Evolutionary conservation across 2,797 vertebrate genomes (phyloP).

Genomic region (Salarias fasciatus): DNA sequence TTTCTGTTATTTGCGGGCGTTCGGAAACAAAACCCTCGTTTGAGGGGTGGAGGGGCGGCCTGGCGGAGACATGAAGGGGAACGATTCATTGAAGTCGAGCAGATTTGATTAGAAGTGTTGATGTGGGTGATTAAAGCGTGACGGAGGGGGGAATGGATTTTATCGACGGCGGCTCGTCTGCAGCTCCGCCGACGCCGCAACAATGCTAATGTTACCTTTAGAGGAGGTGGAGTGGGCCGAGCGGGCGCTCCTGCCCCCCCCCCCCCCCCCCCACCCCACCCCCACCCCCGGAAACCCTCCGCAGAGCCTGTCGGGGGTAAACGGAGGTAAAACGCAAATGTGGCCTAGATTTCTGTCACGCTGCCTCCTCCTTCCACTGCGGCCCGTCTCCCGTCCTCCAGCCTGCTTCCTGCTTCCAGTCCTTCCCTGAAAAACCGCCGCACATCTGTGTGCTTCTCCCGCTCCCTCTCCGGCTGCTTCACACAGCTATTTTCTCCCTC

Average conservation of each 20-base stretch:
- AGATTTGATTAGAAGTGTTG: conserved; percentile 65
- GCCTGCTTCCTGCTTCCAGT: too few species aligned
- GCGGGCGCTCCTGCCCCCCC: too few species aligned
- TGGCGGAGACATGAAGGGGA: conserved; percentile 26
- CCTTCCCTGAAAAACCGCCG: too few species aligned
- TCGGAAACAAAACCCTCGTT: too few species aligned
- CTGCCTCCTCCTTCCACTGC: conserved; percentile 57
- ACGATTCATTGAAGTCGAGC: conserved; percentile 45
- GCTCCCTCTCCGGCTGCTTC: too few species aligned
- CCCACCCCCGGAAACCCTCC: conserved; percentile 1
- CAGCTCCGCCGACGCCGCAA: conserved; percentile 16
- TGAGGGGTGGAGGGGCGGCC: too few species aligned
- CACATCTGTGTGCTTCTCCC: too few species aligned
- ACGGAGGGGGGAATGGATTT: conserved; percentile 29
- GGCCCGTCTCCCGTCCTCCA: too few species aligned
- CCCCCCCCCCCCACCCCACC: too few species aligned
- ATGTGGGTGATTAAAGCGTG: conserved; percentile 53
- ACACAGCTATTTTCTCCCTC: too few species aligned
- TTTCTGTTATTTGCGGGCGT: too few species aligned
- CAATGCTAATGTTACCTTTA: conserved; percentile 27
- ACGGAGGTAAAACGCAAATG: conserved; percentile 60
- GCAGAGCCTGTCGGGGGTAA: conserved; percentile 45
- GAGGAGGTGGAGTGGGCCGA: too few species aligned
- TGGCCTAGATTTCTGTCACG: conserved; percentile 66
- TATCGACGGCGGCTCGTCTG: conserved; percentile 40